phyloP scores from a whole-genome alignment of 2,797 vertebrate species.

The Rhinophrynus dorsalis region DNA sequence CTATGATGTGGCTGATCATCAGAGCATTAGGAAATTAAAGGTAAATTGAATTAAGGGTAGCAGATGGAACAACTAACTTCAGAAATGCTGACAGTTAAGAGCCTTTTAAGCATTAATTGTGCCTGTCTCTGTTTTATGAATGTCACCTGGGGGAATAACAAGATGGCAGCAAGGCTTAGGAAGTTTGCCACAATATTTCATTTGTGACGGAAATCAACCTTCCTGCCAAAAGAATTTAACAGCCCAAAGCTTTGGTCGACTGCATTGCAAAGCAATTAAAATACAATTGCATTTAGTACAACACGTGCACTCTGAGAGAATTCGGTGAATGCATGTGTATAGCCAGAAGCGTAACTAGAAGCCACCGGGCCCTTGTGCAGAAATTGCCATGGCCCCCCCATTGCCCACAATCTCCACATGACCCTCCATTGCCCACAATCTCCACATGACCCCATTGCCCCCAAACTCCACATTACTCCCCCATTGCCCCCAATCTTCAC shows the following conservation, averaged over 20 bases:
- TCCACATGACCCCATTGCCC: no score
- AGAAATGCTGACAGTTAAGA: conserved; percentile 42
- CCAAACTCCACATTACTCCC: no score
- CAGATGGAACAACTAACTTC: conserved; percentile 40
- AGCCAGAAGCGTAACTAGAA: no score
- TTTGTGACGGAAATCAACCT: conserved; percentile 20
- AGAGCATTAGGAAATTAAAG: conserved; percentile 47
- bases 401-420: no score
- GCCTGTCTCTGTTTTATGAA: conserved; percentile 48
- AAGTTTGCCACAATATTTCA: conserved; percentile 14
- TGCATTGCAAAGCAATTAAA: conserved; percentile 8
- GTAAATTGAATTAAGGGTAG: conserved; percentile 54
- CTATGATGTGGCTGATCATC: conserved; percentile 29
- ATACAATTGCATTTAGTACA: neutral
- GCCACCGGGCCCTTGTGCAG: no score
- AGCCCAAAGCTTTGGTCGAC: conserved; percentile 8
- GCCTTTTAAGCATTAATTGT: conserved; percentile 43
- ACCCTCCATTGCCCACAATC: no score
- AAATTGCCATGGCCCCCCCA: no score
- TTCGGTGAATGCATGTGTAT: no score
- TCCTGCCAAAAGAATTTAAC: conserved; percentile 12
- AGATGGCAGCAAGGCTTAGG: conserved; percentile 26
- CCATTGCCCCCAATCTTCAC: no score
- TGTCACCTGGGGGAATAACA: conserved; percentile 44
- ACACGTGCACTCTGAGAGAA: neutral